Evolutionary conservation across 2,797 vertebrate genomes (phyloP), one percentile per base, ranked within the genome.

Genomic region (Heteromormyrus szaboi): DNA sequence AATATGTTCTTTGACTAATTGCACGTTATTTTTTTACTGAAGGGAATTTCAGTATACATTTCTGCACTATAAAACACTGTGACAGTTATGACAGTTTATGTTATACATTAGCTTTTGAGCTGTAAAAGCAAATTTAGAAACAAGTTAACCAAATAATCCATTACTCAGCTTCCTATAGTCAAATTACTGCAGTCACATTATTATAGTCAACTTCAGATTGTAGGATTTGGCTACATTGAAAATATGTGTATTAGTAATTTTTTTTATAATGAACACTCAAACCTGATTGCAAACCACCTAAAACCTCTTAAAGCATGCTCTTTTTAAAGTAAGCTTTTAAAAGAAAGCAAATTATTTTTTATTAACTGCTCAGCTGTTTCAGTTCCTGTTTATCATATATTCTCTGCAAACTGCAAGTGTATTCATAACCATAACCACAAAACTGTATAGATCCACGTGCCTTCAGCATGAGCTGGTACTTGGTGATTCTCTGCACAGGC

Each of bases 401-500:
- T 37, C 2, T 41, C 14, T n/a, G 6, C 14, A 19, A 33, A 17
- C 33, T 19, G 76, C 37, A 37, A 76, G 12, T 5, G 2, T 37
- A 14, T 37, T 5, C 19, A 11, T 4, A 25, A 51, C 37, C 6
- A 6, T 4, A 46, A 87, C 46, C 19, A 8, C 37, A 48, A n/a
- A 19, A 22, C 25, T 17, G 25, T 22, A 12, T 41, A 33, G 33
- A n/a, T 54, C 50, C 87, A n/a, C 17, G 92, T 95, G 96, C 98
- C 96, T 99, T 98, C 79, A 99, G 93, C 92, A 99, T 95, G 87
- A 97, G 92, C 90, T 99, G 98, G 93, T 98, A 99, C 89, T 99
- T 99, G 65, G 96, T 97, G 93, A 99, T 98, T 92, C 98, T 97
- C 94, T 98, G 97, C 72, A 98, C 97, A 1, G 98, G 98, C 92